phyloP scores from a whole-genome alignment of 2,113 vertebrate species.

The Actenoides hombroni region DNA sequence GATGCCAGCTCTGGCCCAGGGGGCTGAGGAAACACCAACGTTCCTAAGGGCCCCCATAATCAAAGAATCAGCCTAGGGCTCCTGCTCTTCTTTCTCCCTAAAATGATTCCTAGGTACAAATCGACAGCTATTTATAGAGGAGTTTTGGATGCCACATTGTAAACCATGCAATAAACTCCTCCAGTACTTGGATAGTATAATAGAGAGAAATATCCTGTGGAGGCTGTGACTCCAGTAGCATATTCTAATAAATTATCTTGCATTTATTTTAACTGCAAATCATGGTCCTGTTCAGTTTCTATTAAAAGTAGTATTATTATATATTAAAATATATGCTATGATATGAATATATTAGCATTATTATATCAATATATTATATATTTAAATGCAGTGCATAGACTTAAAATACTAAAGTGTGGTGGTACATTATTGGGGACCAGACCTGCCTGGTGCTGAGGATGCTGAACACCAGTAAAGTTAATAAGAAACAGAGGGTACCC shows the following conservation, averaged over 20 bases:
- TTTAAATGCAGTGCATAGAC: not conserved
- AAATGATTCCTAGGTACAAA: not conserved
- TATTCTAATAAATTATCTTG: not conserved
- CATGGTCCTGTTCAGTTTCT: not conserved
- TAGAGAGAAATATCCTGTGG: not conserved
- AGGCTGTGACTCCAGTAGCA: not conserved
- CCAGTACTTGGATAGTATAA: not conserved
- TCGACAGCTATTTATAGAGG: not conserved
- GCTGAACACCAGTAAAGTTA: not conserved
- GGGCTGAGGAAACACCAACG: not conserved
- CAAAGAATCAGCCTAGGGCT: not conserved
- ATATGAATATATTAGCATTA: not conserved
- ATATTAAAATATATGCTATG: too few species aligned
- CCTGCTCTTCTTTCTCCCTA: not conserved
- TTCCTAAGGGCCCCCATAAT: not conserved
- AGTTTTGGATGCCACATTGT: not conserved
- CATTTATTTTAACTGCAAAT: slow-evolving; percentile 12
- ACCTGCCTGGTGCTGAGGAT: not conserved
- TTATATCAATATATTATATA: too few species aligned
- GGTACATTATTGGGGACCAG: not conserved
- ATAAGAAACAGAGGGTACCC: not conserved
- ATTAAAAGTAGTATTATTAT: not conserved
- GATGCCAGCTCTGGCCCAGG: not conserved
- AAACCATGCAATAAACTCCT: not conserved
- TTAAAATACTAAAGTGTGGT: not conserved